phyloP scores from a whole-genome alignment of 2,888 invertebrate genomes.

The Kryphioiulus occultus region DNA sequence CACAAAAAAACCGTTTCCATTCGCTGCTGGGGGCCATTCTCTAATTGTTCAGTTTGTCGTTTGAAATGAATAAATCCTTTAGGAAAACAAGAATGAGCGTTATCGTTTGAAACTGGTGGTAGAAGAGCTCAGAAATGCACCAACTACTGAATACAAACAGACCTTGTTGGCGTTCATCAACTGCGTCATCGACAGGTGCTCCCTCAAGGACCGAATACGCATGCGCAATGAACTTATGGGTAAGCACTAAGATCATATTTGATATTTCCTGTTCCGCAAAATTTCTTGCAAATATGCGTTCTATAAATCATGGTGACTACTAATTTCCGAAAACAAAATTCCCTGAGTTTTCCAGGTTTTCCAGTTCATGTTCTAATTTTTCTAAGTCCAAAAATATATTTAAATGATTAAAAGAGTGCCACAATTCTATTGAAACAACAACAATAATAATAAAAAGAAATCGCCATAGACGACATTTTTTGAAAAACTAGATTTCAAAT shows the following conservation, averaged over 20 bases:
- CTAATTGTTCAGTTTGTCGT: not conserved
- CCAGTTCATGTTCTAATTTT: too few species aligned
- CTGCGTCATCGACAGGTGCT: constrained; percentile 91
- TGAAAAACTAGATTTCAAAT: too few species aligned
- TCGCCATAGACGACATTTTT: too few species aligned
- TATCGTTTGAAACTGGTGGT: constrained; percentile 90
- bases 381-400: too few species aligned
- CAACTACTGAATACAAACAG: constrained; percentile 86
- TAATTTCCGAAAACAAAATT: not conserved
- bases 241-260: constrained; percentile 64
- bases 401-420: too few species aligned
- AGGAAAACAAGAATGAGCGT: constrained; percentile 85
- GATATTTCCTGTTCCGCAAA: not conserved
- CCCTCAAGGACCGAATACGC: constrained; percentile 83
- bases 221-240: constrained; percentile 95
- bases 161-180: constrained; percentile 93
- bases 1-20: not conserved
- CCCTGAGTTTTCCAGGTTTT: too few species aligned
- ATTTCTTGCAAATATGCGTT: too few species aligned
- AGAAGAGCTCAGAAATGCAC: constrained; percentile 82
- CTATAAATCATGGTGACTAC: too few species aligned
- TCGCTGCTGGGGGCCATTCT: not conserved
- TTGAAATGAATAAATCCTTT: not conserved
- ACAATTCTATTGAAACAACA: too few species aligned
- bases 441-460: too few species aligned